Evolutionary conservation across 1,140 invertebrate species (phyloP), one percentile per base, ranked within the genome.

Genomic region (Drosophila repleta): DNA sequence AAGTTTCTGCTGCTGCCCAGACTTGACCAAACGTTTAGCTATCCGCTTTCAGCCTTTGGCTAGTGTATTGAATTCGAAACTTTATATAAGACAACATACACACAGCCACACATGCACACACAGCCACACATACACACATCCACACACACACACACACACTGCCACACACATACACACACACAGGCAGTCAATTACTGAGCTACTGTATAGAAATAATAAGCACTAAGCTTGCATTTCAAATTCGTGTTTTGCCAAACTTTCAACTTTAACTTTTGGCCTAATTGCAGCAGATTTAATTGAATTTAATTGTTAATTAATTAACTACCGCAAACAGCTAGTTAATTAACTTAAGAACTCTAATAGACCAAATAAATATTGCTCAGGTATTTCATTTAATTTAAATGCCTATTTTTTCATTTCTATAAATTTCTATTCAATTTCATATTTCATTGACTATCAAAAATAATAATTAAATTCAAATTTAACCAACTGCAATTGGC

Each of bases 1-100:
- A 87, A 87, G 57, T 71, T 78, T 71, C 58, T 60, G 32, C 29
- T 17, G 29, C 24, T 39, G 43, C 43, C 55, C 41, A 67, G 58
- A 58, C 58, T 74, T 74, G 62, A 61, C 75, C 71, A 49, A 63
- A 52, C 49, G 57, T 72, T 82, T 74, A 82, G 67, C 55, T 78
- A 48, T 52, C 60, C 35, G 17, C 39, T 57, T 56, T 77, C 62
- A 74, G 49, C 37, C 53, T 56, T 43, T 7, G 4, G 21, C 39
- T 0, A 29, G 55, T 43, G 45, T 37, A 72, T 58, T 53, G n/a
- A 72, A 72, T 72, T 55, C 39, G 48, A 72, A 32, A 72, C 69
- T 60, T 53, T 21, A 60, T 67, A 67, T 45, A 43, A 43, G 39
- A 35, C 32, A 35, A 13, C 32, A 35, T 3, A 35, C 39, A 6